Evolutionary conservation across 2,113 vertebrate species (phyloP).

Genomic region (Malaclemys terrapin): DNA sequence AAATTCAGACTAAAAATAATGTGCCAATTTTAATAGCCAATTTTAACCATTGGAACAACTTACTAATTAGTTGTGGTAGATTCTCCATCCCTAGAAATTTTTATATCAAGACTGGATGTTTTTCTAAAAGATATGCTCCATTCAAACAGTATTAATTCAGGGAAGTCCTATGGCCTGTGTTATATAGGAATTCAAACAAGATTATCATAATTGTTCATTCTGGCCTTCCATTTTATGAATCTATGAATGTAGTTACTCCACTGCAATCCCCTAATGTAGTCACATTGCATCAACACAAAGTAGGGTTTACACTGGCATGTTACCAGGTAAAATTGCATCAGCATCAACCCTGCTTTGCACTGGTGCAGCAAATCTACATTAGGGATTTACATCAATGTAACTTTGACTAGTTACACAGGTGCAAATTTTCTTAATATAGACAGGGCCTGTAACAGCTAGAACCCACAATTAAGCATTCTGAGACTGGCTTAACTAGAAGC

Average conservation of each 20-base stretch:
- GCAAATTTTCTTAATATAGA: fast-evolving
- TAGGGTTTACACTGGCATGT: fast-evolving
- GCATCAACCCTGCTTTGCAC: not conserved
- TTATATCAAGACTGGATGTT: not conserved
- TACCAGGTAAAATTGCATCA: fast-evolving
- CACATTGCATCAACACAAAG: not conserved
- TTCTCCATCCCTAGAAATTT: not conserved
- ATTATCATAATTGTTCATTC: not conserved
- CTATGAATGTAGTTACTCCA: not conserved
- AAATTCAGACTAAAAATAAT: not conserved
- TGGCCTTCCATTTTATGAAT: not conserved
- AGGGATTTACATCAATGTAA: not conserved
- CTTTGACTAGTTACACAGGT: not conserved
- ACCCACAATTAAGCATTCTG: fast-evolving
- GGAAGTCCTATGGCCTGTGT: not conserved
- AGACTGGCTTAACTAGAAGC: not conserved
- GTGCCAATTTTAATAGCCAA: too few species aligned
- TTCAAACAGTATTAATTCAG: not conserved
- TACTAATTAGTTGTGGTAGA: not conserved
- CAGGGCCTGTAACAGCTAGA: fast-evolving
- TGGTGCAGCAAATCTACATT: not conserved
- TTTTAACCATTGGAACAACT: not conserved
- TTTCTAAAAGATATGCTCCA: not conserved
- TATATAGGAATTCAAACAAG: not conserved
- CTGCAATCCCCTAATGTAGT: not conserved